Evolutionary conservation across 1,140 invertebrate species (phyloP).

Genomic region (Bombus confusus): DNA sequence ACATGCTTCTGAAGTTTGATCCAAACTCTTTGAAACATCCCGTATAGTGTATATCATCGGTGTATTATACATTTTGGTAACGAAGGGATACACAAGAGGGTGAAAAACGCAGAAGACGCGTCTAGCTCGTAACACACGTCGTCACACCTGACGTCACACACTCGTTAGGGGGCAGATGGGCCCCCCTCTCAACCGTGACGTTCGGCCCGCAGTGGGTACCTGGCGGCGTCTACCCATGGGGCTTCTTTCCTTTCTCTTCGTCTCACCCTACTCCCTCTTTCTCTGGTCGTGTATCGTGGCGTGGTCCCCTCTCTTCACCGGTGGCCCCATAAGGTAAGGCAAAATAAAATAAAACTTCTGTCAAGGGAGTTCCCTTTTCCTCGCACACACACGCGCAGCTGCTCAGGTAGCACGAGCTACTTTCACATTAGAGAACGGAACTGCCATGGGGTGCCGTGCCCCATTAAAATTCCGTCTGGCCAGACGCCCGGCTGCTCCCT

Average conservation of each 20-base stretch:
- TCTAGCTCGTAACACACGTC: conserved; percentile 68
- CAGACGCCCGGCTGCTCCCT: conserved; percentile 72
- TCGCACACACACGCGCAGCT: conserved; percentile 76
- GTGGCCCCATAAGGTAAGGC: conserved; percentile 77
- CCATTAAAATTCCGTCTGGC: conserved; percentile 75
- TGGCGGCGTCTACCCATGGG: conserved; percentile 71
- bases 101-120: conserved; percentile 66
- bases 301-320: conserved; percentile 21
- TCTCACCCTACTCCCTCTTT: conserved; percentile 39
- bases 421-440: conserved; percentile 77
- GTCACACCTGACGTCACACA: conserved; percentile 82
- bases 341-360: conserved; percentile 79
- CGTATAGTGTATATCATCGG: too few species aligned
- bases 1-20: neutral
- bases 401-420: conserved; percentile 82
- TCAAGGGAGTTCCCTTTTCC: conserved; percentile 67
- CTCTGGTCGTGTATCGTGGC: conserved; percentile 54
- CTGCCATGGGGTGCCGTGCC: conserved; percentile 59
- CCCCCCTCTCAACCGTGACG: conserved; percentile 81
- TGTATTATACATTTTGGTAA: neutral
- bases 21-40: neutral
- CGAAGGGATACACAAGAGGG: neutral
- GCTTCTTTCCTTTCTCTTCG: conserved; percentile 49
- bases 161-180: conserved; percentile 82
- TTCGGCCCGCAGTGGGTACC: conserved; percentile 74